Evolutionary conservation across 2,113 vertebrate species (phyloP), one percentile per base, ranked within the genome.

Genomic region (Brachypodius melanocephalos): DNA sequence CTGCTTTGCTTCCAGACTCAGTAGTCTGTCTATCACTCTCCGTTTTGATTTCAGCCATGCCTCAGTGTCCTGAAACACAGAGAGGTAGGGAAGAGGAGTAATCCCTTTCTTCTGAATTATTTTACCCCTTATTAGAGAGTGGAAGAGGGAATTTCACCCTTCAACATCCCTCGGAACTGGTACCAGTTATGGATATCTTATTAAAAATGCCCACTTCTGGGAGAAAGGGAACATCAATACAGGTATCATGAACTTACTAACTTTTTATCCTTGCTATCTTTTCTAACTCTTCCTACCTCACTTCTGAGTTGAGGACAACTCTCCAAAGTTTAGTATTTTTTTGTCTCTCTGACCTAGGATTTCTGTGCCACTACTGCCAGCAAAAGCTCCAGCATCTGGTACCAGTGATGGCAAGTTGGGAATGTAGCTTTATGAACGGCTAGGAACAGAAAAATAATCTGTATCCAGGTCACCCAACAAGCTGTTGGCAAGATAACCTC

Each of bases 1-100:
- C 51, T 96, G 96, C 65, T 93, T 80, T 79, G 92, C 97, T 57
- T 98, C 98, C 61, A 97, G 94, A 57, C 96, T 92, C 51, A 99
- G 76, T 76, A 96, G 49, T 62, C 87, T 95, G 48, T 99, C 98
- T 2, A 98, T 96, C 40, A 95, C 95, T 34, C 79, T 85, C 48
- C 97, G 96, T 55, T 67, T 95, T 58, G 93, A 94, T 48, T 62
- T 89, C 74, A 94, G 68, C 77, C 98, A 28, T 11, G 52, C 61
- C n/a, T 94, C 91, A 20, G 75, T 83, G 29, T 96, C 93, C 94
- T 96, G 81, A 68, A 97, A 96, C 43, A 94, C 48, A 97, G 42
- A 89, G 24, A 77, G 16, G 32, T 3, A 43, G 24, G 43, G 21
- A 61, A 77, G 40, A 67, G 26, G 17, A 87, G 38, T 55, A 68